Evolutionary conservation across 1,140 invertebrate genomes (phyloP).

Genomic region (Marisa cornuarietis): DNA sequence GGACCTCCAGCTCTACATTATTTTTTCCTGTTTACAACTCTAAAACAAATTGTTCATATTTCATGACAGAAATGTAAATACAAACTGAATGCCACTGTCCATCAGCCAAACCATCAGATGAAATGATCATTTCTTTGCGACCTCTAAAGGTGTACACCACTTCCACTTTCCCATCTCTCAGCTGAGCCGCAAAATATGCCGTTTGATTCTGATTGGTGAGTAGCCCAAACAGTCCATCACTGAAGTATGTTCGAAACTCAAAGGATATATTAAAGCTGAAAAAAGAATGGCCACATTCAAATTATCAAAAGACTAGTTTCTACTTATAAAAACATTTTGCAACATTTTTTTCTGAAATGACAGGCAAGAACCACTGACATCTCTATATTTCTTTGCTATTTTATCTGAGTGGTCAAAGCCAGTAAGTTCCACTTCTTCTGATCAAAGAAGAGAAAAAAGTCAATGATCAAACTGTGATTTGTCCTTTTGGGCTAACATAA

Average conservation of each 20-base stretch:
- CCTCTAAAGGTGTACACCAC: slow-evolving; percentile 74
- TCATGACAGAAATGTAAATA: not conserved
- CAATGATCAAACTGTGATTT: no score
- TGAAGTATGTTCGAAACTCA: slow-evolving; percentile 86
- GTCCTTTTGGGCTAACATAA: no score
- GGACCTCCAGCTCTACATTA: not conserved
- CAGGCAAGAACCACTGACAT: not conserved
- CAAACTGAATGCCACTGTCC: slow-evolving; percentile 83
- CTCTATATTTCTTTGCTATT: not conserved
- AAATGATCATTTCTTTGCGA: slow-evolving; percentile 71
- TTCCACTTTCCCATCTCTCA: slow-evolving; percentile 78
- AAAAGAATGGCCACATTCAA: not conserved
- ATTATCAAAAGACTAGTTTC: no score
- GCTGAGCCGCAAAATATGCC: slow-evolving; percentile 78
- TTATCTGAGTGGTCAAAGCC: not conserved
- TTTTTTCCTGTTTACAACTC: not conserved
- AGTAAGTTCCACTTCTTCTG: no score
- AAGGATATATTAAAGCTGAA: slow-evolving; percentile 78
- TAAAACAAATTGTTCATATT: not conserved
- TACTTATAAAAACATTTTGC: no score
- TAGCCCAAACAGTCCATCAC: slow-evolving; percentile 82
- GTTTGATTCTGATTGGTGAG: slow-evolving; percentile 70
- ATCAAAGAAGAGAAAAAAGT: no score
- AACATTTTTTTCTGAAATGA: no score
- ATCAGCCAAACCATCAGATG: slow-evolving; percentile 77